phyloP scores from a whole-genome alignment of 2,797 vertebrate species.

The Gymnoscopelus braueri region DNA sequence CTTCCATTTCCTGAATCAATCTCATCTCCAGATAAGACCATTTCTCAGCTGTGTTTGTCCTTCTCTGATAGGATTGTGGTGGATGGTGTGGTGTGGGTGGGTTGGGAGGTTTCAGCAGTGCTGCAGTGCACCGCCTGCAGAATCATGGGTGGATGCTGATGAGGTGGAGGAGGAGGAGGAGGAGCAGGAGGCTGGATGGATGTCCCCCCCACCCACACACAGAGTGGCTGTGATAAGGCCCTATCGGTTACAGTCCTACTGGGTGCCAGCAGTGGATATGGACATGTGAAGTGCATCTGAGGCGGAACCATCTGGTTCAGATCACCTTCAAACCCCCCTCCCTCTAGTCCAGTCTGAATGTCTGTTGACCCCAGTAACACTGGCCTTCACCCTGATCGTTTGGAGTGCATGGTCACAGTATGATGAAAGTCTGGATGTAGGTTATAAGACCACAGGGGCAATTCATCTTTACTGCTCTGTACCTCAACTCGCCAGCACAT shows the following conservation, averaged over 20 bases:
- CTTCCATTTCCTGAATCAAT: constrained; percentile 42
- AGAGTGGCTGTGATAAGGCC: no score
- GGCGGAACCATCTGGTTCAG: no score
- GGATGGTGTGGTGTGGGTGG: constrained; percentile 32
- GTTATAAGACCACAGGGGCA: not conserved
- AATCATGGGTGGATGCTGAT: constrained; percentile 31
- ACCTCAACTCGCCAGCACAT: no score
- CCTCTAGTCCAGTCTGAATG: no score
- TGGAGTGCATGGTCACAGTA: constrained; percentile 6
- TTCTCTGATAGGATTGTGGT: constrained; percentile 37
- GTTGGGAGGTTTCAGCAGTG: not conserved
- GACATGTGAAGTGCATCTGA: no score
- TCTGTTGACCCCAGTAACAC: constrained; percentile 29
- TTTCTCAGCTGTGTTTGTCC: constrained; percentile 52
- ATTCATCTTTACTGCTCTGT: no score
- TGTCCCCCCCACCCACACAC: no score
- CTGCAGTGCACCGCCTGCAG: constrained; percentile 59
- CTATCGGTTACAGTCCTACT: no score
- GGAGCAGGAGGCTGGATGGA: not conserved
- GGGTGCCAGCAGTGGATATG: no score
- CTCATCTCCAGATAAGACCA: constrained; percentile 55
- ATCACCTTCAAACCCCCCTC: no score
- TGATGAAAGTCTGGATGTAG: constrained; percentile 22
- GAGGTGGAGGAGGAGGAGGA: constrained; percentile 20
- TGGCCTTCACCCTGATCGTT: not conserved